These are phyloP conservation scores for Geotria australis DNA, from an alignment of 2,797 vertebrate genomes.

Conservation along the genomic window DNA sequence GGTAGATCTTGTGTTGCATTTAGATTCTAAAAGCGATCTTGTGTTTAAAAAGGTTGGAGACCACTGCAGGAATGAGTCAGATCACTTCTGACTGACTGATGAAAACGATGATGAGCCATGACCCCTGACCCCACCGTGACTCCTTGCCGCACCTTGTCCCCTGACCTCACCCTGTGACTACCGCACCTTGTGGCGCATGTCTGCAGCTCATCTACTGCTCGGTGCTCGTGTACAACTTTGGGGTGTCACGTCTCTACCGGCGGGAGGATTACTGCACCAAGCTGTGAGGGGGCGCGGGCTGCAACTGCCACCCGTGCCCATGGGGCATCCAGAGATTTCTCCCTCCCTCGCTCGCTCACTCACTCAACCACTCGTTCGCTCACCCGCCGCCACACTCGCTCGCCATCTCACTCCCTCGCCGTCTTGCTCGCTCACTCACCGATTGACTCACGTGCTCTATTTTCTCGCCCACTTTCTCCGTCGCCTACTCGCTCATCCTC, in stretches of 20 bases:
- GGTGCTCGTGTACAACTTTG: slow-evolving; percentile 8
- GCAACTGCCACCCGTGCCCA: too few relatives aligned
- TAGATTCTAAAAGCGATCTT: too few relatives aligned
- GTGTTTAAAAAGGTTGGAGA: too few relatives aligned
- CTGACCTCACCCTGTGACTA: not conserved
- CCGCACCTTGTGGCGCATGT: not conserved
- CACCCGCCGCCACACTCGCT: not conserved
- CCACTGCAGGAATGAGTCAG: not conserved
- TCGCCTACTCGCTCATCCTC: too few relatives aligned
- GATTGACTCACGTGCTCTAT: too few relatives aligned
- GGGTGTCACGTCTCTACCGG: slow-evolving; percentile 6
- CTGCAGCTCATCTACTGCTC: slow-evolving; percentile 6
- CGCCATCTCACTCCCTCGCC: not conserved
- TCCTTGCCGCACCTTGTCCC: not conserved
- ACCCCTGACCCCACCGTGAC: not conserved
- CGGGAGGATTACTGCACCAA: slow-evolving; percentile 1
- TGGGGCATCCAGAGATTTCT: too few relatives aligned
- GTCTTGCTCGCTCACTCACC: too few relatives aligned
- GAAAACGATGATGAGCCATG: not conserved
- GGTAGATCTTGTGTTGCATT: too few relatives aligned
- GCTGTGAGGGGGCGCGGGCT: not conserved
- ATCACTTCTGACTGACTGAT: not conserved
- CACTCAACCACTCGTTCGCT: too few relatives aligned
- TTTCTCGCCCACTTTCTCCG: too few relatives aligned
- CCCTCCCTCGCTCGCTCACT: too few relatives aligned